A percentile compares a stretch with the other conserved stretches of the same genome.
Evolutionary conservation across 2,113 vertebrate genomes (phyloP).

Genomic region (Pipa parva): DNA sequence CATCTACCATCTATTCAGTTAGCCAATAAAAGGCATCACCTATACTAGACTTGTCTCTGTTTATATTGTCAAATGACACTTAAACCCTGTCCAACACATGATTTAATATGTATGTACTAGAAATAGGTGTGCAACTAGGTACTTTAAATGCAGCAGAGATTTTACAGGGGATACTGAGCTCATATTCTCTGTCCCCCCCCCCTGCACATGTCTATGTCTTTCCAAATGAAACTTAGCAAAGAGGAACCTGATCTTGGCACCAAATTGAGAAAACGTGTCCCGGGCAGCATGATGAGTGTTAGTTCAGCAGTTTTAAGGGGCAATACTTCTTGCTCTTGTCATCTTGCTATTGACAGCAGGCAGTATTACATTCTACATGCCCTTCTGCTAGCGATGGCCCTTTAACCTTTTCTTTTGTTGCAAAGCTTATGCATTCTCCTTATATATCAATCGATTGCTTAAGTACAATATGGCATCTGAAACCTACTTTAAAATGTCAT

Average conservation of each 20-base stretch:
- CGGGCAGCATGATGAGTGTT: constrained; percentile 54
- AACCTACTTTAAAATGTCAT: constrained; percentile 7
- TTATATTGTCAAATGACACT: too few relatives aligned
- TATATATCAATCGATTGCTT: constrained; percentile 49
- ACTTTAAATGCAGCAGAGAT: too few relatives aligned
- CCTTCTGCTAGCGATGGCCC: constrained; percentile 49
- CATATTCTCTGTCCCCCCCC: not conserved
- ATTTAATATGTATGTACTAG: too few relatives aligned
- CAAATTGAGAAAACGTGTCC: constrained; percentile 63
- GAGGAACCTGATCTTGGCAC: constrained; percentile 63
- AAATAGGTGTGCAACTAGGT: not conserved
- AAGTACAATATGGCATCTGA: constrained; percentile 50
- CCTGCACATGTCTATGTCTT: constrained; percentile 38
- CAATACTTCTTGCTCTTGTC: constrained; percentile 60
- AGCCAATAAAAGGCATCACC: too few relatives aligned
- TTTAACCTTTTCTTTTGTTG: not conserved
- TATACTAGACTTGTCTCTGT: too few relatives aligned
- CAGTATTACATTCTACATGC: constrained; percentile 53
- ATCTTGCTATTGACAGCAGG: constrained; percentile 55
- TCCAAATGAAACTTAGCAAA: constrained; percentile 62
- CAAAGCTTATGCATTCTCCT: not conserved
- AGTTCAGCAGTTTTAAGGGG: constrained; percentile 64
- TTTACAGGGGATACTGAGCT: too few relatives aligned
- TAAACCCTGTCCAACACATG: not conserved
- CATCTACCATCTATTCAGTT: too few relatives aligned